Conservation (phyloP, 2,113 vertebrate species). For the Raja brachyura region DNA sequence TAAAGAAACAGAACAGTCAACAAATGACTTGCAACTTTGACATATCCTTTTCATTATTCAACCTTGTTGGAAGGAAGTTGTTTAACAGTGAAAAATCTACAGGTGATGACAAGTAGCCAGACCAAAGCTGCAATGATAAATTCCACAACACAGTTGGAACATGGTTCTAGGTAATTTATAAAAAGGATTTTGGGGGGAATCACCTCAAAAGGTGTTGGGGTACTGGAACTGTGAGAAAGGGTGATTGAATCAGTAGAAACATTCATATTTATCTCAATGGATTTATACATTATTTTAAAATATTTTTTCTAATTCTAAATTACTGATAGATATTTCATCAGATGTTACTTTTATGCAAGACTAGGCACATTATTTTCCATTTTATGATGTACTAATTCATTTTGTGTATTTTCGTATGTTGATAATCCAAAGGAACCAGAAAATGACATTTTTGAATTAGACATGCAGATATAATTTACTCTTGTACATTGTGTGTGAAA, state of each 20-base stretch:
- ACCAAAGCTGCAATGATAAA: not conserved
- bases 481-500: not conserved
- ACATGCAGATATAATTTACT: not conserved
- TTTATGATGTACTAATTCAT: not conserved
- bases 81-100: constrained; percentile 1
- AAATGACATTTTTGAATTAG: not conserved
- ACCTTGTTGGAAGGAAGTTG: not conserved
- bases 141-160: no score
- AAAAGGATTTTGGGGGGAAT: no score
- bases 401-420: not conserved
- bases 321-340: not conserved
- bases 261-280: not conserved
- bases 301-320: not conserved
- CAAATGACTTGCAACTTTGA: not conserved
- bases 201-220: no score
- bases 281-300: not conserved
- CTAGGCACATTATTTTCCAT: not conserved
- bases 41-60: not conserved
- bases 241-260: no score
- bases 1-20: not conserved
- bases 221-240: no score
- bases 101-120: not conserved
- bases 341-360: not conserved
- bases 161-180: no score
- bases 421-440: not conserved